Evolutionary conservation across 2,888 invertebrate genomes (phyloP).

Genomic region (Carabus problematicus): DNA sequence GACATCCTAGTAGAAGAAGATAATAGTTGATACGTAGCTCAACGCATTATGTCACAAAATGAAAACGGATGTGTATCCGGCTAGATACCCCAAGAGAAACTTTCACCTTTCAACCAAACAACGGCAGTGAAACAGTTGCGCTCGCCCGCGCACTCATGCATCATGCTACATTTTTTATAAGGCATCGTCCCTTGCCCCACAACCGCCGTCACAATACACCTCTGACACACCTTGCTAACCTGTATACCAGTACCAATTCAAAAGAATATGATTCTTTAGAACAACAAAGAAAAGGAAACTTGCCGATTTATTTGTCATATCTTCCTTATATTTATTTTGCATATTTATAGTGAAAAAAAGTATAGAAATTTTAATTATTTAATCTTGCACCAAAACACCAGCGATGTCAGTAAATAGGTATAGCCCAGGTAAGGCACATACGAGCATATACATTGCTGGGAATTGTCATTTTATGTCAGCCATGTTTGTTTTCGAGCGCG

Average conservation of each 20-base stretch:
- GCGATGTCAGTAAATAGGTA: too few species aligned
- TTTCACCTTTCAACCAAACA: conserved; percentile 30
- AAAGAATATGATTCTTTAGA: too few species aligned
- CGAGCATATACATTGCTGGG: too few species aligned
- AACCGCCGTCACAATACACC: neutral
- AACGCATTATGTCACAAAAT: conserved; percentile 26
- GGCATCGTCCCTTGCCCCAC: conserved; percentile 9
- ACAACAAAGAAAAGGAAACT: too few species aligned
- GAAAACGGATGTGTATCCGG: conserved; percentile 32
- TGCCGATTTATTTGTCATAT: too few species aligned
- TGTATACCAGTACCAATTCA: neutral
- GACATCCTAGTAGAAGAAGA: conserved; percentile 1
- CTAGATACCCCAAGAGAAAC: conserved; percentile 21
- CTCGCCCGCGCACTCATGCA: conserved; percentile 16
- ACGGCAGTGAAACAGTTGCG: conserved; percentile 4
- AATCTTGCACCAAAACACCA: too few species aligned
- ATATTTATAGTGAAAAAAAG: too few species aligned
- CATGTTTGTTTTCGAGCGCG: too few species aligned
- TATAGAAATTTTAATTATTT: too few species aligned
- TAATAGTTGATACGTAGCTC: conserved; percentile 4
- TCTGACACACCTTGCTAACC: conserved; percentile 1
- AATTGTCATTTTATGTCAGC: too few species aligned
- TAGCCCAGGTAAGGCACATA: too few species aligned
- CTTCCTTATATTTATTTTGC: too few species aligned
- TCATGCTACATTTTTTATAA: conserved; percentile 16